These are phyloP conservation scores for Tuta absoluta DNA, from an alignment of 2,888 invertebrate species.

Conservation along the genomic window DNA sequence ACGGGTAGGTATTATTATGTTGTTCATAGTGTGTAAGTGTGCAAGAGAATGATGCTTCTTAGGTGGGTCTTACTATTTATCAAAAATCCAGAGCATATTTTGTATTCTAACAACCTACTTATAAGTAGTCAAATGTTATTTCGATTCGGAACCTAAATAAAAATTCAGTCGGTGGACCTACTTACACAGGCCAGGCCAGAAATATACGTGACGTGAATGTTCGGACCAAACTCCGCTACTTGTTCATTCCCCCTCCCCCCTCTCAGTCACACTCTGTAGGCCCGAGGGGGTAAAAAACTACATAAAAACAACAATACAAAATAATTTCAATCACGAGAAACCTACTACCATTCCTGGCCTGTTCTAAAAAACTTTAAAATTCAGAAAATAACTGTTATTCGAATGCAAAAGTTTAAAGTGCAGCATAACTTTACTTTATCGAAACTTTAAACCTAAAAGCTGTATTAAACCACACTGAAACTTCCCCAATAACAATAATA, in stretches of 20 bases:
- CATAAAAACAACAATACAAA: not conserved
- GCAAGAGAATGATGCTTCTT: too few relatives aligned
- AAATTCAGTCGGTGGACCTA: not conserved
- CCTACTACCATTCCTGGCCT: not conserved
- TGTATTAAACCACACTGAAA: not conserved
- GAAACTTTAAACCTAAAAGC: not conserved
- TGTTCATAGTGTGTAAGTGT: too few relatives aligned
- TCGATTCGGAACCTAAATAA: not conserved
- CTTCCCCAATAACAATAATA: conserved; percentile 12
- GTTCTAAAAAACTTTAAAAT: not conserved
- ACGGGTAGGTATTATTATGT: too few relatives aligned
- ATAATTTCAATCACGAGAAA: not conserved
- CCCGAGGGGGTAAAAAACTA: too few relatives aligned
- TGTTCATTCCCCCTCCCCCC: not conserved
- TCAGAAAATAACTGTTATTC: not conserved
- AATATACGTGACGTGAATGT: not conserved
- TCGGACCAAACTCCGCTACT: not conserved
- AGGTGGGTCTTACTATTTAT: too few relatives aligned
- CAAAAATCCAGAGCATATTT: too few relatives aligned
- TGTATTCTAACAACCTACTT: too few relatives aligned
- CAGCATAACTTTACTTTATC: not conserved
- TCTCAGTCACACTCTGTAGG: too few relatives aligned
- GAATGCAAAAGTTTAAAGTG: not conserved
- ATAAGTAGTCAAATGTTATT: too few relatives aligned
- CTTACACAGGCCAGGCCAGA: not conserved